phyloP scores from a whole-genome alignment of 2,888 invertebrate species.

The Alentia gelatinosa region DNA sequence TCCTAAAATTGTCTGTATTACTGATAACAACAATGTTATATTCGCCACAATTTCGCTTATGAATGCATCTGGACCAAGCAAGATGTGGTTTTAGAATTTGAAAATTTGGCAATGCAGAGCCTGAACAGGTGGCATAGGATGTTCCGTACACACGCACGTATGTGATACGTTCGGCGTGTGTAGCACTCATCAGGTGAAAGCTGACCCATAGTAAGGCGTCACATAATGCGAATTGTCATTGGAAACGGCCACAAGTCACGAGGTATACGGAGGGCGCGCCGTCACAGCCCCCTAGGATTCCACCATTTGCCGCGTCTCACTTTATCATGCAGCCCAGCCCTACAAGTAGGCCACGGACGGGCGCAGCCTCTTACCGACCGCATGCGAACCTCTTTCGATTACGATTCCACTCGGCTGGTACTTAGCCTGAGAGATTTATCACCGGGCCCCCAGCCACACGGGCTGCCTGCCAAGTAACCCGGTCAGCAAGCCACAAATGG shows the following conservation, averaged over 20 bases:
- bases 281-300: not conserved
- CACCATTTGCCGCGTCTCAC: not conserved
- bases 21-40: no score
- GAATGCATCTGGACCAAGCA: no score
- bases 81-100: no score
- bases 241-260: not conserved
- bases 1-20: no score
- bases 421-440: not conserved
- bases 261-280: not conserved
- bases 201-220: not conserved
- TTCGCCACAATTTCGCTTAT: no score
- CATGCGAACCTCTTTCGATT: not conserved
- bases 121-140: no score
- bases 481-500: not conserved
- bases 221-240: not conserved
- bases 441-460: not conserved
- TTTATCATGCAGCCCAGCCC: not conserved
- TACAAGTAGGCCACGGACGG: not conserved
- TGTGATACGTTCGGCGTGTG: no score
- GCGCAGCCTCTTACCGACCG: not conserved
- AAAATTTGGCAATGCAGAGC: no score
- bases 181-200: not conserved
- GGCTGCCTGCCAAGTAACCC: not conserved
- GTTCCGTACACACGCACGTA: no score
- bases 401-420: constrained; percentile 25